Evolutionary conservation across 35 echinoderm and acorn worm species (phyloP), one percentile per base, ranked within the genome.

Genomic region (Strongylocentrotus purpuratus): DNA sequence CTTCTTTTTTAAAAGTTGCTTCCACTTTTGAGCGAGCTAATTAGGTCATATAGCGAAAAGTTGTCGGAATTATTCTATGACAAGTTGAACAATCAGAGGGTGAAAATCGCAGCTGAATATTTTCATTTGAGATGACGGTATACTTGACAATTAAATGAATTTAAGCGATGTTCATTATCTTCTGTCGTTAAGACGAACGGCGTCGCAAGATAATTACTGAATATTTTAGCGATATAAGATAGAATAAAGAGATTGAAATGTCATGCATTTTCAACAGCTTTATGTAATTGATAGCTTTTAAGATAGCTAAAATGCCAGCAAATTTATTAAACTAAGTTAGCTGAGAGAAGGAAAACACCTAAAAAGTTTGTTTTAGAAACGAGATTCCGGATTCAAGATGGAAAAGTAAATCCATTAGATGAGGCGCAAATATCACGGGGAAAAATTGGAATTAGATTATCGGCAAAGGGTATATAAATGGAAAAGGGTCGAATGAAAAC

Each of bases 271-370:
- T 78, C 1, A 25, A 78, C 22, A 31, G 65, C 65, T 78, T 78
- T 78, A 78, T 78, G 65, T n/a, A 78, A 78, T 78, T 78, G 65
- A 78, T 78, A 78, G 65, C 65, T 78, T 78, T 78, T 22, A 78
- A 78, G 65, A 78, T 78, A 78, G 18, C 28, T 78, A 78, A 78
- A n/a, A 22, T 18, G 22, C 20, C 20, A 78, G 65, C 20, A 78
- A 78, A n/a, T n/a, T 7, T 78, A 28, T 78, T n/a, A 78, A 8
- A n/a, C 28, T 22, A 78, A n/a, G 28, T 78, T 78, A 28, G 20
- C 20, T 78, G 65, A 78, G 22, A 28, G 65, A 22, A 78, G 65
- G 20, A 41, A 41, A 3, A 41, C 35, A 41, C 35, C 0, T 78
- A 78, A n/a, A 28, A 78, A 28, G 65, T 7, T 78, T 28, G 10